These are phyloP conservation scores for Corbicula japonica DNA, from an alignment of 2,888 invertebrate species.

Conservation along the genomic window DNA sequence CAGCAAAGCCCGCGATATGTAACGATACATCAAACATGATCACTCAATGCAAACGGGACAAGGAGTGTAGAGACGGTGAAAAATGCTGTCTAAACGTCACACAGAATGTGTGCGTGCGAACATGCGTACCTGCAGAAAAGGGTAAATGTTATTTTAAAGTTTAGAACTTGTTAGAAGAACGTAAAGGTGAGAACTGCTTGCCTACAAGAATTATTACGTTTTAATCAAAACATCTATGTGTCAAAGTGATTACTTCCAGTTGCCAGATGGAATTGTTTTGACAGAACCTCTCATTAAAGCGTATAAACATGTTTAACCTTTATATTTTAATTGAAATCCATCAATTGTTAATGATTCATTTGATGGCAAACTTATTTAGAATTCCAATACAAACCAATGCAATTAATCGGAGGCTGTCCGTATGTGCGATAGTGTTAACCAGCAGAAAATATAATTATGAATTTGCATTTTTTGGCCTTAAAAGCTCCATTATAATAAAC, in stretches of 20 bases:
- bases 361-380: no score
- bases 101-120: neutral
- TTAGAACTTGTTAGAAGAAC: neutral
- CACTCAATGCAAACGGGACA: conserved; percentile 14
- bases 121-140: neutral
- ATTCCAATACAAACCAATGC: no score
- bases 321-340: no score
- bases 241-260: neutral
- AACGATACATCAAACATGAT: neutral
- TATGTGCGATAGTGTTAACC: no score
- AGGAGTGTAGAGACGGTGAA: conserved; percentile 4
- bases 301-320: no score
- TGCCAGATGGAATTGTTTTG: neutral
- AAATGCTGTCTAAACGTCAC: conserved; percentile 20
- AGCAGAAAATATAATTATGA: no score
- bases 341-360: no score
- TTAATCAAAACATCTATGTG: neutral
- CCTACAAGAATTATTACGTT: neutral
- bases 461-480: no score
- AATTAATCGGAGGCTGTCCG: no score
- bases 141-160: conserved; percentile 1
- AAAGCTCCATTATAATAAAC: no score
- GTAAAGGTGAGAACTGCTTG: neutral
- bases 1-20: conserved; percentile 7
- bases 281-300: no score